Percentiles rank a stretch among this genome's conserved stretches.
Conservation (phyloP, 1,140 invertebrate species). For the Gryon sp. region DNA sequence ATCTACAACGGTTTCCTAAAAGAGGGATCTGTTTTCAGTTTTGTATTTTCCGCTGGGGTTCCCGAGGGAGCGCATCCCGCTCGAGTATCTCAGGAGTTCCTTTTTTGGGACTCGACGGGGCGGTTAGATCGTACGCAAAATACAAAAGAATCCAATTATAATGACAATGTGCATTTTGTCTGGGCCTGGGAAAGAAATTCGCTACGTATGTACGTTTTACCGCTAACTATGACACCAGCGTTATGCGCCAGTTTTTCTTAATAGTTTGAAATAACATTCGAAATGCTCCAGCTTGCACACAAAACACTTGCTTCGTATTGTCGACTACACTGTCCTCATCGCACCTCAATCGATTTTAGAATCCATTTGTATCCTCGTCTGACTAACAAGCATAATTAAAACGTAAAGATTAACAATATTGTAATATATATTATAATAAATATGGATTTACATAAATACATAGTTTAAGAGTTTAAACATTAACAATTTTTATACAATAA, state of each 20-base stretch:
- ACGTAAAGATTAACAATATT: no score
- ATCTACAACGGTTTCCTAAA: conserved; percentile 62
- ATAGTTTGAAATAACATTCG: conserved; percentile 41
- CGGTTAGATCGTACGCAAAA: conserved; percentile 76
- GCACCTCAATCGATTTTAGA: conserved; percentile 21
- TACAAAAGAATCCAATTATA: conserved; percentile 78
- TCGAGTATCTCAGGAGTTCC: conserved; percentile 70
- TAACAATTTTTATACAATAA: no score
- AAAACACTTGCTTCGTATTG: not conserved
- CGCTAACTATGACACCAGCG: conserved; percentile 69
- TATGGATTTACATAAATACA: no score
- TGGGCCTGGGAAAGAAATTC: conserved; percentile 77
- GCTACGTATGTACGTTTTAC: conserved; percentile 71
- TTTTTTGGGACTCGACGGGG: conserved; percentile 62
- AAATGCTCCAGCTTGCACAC: conserved; percentile 22
- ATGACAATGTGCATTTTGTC: conserved; percentile 76
- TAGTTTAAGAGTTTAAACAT: no score
- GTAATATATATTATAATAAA: no score
- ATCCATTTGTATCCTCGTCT: not conserved
- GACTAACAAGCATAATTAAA: not conserved
- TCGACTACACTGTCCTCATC: conserved; percentile 1
- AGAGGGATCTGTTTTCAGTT: conserved; percentile 72
- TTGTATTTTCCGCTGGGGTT: conserved; percentile 72
- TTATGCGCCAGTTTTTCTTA: conserved; percentile 67
- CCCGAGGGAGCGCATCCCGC: conserved; percentile 71